Evolutionary conservation across 1,140 invertebrate genomes (phyloP).

Genomic region (Drosophila fuyamai): DNA sequence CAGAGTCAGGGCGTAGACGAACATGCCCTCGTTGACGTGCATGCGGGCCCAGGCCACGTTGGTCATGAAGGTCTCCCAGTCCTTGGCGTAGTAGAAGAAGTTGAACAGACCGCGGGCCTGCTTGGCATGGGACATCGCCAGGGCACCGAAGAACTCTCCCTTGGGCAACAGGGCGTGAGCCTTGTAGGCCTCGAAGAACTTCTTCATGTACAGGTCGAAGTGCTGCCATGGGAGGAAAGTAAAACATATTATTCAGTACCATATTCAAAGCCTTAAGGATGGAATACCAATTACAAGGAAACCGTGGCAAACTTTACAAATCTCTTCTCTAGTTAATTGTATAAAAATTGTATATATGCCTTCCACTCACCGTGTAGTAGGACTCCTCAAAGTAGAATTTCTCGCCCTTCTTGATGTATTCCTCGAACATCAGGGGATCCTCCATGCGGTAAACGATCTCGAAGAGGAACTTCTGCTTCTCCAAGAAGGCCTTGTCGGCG

Average conservation of each 20-base stretch:
- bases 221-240: conserved; percentile 13
- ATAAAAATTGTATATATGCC: no score
- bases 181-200: conserved; percentile 71
- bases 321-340: no score
- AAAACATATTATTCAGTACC: no score
- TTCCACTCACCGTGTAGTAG: conserved; percentile 55
- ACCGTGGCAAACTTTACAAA: no score
- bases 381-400: conserved; percentile 47
- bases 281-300: no score
- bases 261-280: no score
- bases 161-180: conserved; percentile 5
- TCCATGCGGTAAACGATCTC: conserved; percentile 65
- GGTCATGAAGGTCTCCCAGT: conserved; percentile 9
- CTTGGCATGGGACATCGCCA: conserved; percentile 9
- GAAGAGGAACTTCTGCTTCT: conserved; percentile 63
- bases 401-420: conserved; percentile 53
- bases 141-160: conserved; percentile 12
- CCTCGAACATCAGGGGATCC: conserved; percentile 67
- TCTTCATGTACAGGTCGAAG: conserved; percentile 69
- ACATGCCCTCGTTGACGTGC: conserved; percentile 13
- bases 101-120: conserved; percentile 14
- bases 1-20: conserved; percentile 11
- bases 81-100: conserved; percentile 16
- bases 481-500: conserved; percentile 60
- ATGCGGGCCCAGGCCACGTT: conserved; percentile 13